phyloP scores from a whole-genome alignment of 2,888 invertebrate species.

The Phaedon cochleariae region DNA sequence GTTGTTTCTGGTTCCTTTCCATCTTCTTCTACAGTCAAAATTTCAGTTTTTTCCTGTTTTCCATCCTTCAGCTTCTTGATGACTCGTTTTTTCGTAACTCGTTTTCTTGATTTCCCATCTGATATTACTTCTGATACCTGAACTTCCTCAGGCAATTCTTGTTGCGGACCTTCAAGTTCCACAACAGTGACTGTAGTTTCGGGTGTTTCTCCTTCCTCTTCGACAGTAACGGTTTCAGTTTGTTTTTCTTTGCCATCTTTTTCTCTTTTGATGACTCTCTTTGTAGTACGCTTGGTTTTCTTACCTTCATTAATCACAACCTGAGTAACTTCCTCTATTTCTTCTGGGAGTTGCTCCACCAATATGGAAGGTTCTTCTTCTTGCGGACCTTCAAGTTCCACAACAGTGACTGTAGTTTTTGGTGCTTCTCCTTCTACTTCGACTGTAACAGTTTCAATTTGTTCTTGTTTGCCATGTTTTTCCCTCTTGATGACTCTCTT shows the following conservation, averaged over 20 bases:
- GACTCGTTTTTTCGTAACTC: too few relatives aligned
- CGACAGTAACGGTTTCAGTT: slow-evolving; percentile 53
- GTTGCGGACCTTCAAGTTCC: slow-evolving; percentile 47
- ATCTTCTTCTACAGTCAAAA: too few relatives aligned
- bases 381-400: slow-evolving; percentile 49
- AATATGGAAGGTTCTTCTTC: slow-evolving; percentile 47
- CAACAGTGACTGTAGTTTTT: slow-evolving; percentile 52
- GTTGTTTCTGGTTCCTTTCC: too few relatives aligned
- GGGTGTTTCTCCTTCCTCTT: slow-evolving; percentile 55
- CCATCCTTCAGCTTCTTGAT: too few relatives aligned
- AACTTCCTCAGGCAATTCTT: slow-evolving; percentile 42
- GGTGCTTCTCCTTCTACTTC: slow-evolving; percentile 60
- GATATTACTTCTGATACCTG: too few relatives aligned
- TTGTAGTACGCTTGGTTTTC: slow-evolving; percentile 55
- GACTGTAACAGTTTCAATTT: slow-evolving; percentile 60
- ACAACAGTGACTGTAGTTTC: too few relatives aligned
- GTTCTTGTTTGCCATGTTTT: slow-evolving; percentile 53
- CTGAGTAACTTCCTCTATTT: slow-evolving; percentile 44
- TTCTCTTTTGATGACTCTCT: slow-evolving; percentile 58
- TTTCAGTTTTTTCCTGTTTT: too few relatives aligned
- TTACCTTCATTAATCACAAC: slow-evolving; percentile 51
- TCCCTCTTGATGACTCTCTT: slow-evolving; percentile 58
- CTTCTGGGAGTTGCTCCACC: slow-evolving; percentile 48
- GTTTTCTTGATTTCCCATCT: too few relatives aligned
- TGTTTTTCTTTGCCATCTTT: slow-evolving; percentile 55